Evolutionary conservation across 2,888 invertebrate genomes (phyloP).

Genomic region (Hypena proboscidalis): DNA sequence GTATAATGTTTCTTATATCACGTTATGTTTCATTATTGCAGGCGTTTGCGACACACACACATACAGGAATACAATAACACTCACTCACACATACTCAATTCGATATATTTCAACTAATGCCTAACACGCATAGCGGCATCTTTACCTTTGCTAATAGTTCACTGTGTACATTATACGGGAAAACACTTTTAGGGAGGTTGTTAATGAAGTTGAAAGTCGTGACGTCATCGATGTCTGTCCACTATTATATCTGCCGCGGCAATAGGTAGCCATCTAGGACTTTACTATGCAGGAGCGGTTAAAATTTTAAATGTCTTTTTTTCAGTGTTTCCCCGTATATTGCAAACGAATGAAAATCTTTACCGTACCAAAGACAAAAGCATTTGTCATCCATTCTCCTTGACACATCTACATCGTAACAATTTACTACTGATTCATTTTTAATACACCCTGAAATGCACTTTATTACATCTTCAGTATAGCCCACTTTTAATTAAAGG

Average conservation of each 20-base stretch:
- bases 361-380: slow-evolving; percentile 11
- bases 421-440: slow-evolving; percentile 16
- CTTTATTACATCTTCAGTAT: no score
- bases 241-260: no score
- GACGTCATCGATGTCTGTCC: no score
- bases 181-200: no score
- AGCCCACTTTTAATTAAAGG: no score
- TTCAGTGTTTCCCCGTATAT: slow-evolving; percentile 29
- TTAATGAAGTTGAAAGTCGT: no score
- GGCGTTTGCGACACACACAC: slow-evolving; percentile 24
- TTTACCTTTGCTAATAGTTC: slow-evolving; percentile 14
- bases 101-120: slow-evolving; percentile 18
- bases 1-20: slow-evolving; percentile 29
- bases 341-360: slow-evolving; percentile 22
- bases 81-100: slow-evolving; percentile 17
- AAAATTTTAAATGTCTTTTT: neutral
- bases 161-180: slow-evolving; percentile 1
- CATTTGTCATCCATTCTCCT: slow-evolving; percentile 1
- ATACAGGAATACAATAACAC: slow-evolving; percentile 18
- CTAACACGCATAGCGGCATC: slow-evolving; percentile 15
- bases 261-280: no score
- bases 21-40: slow-evolving; percentile 16
- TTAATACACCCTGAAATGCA: no score
- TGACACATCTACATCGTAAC: slow-evolving; percentile 15
- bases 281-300: no score